phyloP scores from a whole-genome alignment of 2,888 invertebrate genomes.

The Eupelmus urozonus region DNA sequence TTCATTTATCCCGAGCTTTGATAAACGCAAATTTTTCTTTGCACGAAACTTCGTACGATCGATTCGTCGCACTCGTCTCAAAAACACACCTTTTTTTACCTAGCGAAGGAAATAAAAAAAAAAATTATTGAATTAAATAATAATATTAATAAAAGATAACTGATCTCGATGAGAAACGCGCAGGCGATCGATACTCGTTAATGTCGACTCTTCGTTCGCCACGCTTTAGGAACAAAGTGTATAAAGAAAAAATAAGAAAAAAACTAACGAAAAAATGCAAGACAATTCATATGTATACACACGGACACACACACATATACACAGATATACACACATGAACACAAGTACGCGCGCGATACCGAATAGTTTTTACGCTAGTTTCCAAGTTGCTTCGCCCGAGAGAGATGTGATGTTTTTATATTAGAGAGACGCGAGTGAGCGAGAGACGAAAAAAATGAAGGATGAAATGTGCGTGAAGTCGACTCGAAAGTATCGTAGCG shows the following conservation, averaged over 20 bases:
- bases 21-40: background rate
- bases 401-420: constrained; percentile 39
- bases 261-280: background rate
- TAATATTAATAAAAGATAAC: constrained; percentile 37
- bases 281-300: constrained; percentile 13
- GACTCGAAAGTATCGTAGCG: constrained; percentile 54
- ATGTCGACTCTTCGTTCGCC: constrained; percentile 12
- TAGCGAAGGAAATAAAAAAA: background rate
- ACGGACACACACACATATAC: background rate
- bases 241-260: constrained; percentile 3
- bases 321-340: background rate
- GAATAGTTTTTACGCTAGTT: constrained; percentile 47
- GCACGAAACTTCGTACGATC: constrained; percentile 12
- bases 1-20: no score
- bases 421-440: background rate
- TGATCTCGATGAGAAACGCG: constrained; percentile 38
- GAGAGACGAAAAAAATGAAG: constrained; percentile 5
- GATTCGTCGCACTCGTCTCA: constrained; percentile 15
- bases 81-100: constrained; percentile 30
- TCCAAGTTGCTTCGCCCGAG: constrained; percentile 46
- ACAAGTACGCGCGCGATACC: constrained; percentile 26
- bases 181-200: background rate
- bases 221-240: constrained; percentile 12
- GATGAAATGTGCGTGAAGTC: constrained; percentile 10
- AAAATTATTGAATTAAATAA: background rate